Evolutionary conservation across 1,140 invertebrate species (phyloP).

Genomic region (Pseudomyrmex cubaensis): DNA sequence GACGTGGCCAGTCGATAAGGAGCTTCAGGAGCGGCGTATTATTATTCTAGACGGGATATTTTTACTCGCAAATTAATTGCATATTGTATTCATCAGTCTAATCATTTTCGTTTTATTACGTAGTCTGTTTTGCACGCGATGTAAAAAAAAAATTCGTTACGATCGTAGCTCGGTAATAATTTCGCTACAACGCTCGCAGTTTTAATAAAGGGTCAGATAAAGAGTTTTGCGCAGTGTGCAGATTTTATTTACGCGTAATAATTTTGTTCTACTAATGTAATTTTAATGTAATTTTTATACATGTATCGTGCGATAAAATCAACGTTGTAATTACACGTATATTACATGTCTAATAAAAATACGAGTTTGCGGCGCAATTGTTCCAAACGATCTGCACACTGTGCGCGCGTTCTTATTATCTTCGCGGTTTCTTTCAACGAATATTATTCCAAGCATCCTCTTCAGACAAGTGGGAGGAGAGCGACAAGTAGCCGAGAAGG

Average conservation of each 20-base stretch:
- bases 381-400: background rate
- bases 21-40: slow-evolving; percentile 44
- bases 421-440: slow-evolving; percentile 36
- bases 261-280: no score
- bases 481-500: background rate
- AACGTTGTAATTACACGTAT: background rate
- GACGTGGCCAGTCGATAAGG: slow-evolving; percentile 62
- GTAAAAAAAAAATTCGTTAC: background rate
- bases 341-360: no score
- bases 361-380: background rate
- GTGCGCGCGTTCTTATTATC: background rate
- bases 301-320: background rate
- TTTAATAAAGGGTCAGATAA: no score
- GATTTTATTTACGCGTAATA: no score
- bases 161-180: no score
- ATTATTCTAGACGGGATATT: slow-evolving; percentile 23
- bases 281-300: background rate
- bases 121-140: background rate
- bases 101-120: background rate
- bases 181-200: no score
- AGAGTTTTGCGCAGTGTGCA: no score
- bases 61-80: slow-evolving; percentile 17
- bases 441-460: slow-evolving; percentile 26
- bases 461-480: slow-evolving; percentile 1
- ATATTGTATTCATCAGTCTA: background rate